Base-by-base conservation (phyloP, 2,113 vertebrate species). In the Ochotona princeps region DNA sequence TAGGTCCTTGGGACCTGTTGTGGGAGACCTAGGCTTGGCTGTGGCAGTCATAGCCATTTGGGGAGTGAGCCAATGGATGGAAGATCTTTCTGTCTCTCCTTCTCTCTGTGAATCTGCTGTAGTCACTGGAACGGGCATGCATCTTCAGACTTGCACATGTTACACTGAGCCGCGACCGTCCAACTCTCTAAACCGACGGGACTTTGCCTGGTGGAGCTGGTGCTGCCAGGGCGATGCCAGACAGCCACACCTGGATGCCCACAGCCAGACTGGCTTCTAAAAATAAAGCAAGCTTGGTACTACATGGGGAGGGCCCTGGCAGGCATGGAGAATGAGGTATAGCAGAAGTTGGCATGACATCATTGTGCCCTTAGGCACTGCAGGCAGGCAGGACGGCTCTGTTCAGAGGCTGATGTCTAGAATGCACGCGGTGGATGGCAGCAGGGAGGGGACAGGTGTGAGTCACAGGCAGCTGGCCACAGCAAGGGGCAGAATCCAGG, bases 181-280 rank as follows among this genome's bases (percentile, higher is more conserved):
- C 38, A 44, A 44, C 38, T 44, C 67, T 7, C 20, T 3, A 49
- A 25, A 57, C 28, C n/a, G 1, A 15, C 14, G 54, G 14, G 54
- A 13, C 30, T 20, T 74, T 91, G 83, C 72, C 30, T 60, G 38
- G 72, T 12, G n/a, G 12, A 72, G 32, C 23, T 30, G 32, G 12
- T 63, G 8, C 7, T n/a, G 65, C 84, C 47, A 5, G 44, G 26
- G 25, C 1, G 10, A 15, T 32, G 8, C 18, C 69, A 12, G n/a
- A 5, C 4, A 4, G 38, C 32, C 11, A 0, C 0, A 0, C 26
- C 10, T 26, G 1, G 2, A 7, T 0, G 67, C 25, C 2, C 7
- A 14, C 8, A 4, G 21, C 23, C 32, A 57, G 74, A 66, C 32
- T 23, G 61, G 15, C 15, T 47, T 11, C 11, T 35, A 7, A 87